phyloP scores from a whole-genome alignment of 1,140 invertebrate species.

The Bilobella aurantiaca region DNA sequence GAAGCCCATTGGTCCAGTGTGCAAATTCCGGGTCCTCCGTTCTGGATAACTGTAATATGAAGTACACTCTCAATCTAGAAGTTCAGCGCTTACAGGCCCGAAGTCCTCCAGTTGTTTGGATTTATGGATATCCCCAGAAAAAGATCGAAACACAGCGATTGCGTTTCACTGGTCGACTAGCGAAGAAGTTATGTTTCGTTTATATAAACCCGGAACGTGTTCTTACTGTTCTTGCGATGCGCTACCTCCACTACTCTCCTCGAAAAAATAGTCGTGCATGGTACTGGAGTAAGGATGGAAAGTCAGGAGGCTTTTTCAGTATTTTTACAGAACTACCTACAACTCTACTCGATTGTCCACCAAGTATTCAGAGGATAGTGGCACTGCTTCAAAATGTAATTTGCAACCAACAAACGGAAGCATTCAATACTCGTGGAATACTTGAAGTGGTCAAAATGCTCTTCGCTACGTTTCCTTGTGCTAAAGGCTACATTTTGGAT shows the following conservation, averaged over 20 bases:
- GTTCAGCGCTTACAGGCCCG: not conserved
- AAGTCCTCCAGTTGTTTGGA: not conserved
- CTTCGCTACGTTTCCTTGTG: not conserved
- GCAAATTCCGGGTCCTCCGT: not conserved
- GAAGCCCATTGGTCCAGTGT: not conserved
- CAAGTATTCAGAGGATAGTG: not conserved
- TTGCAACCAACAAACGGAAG: not conserved
- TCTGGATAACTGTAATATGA: not conserved
- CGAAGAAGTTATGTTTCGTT: not conserved
- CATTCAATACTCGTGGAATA: not conserved
- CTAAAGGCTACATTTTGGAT: not conserved
- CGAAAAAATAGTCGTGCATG: not conserved
- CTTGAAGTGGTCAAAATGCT: not conserved
- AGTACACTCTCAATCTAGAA: not conserved
- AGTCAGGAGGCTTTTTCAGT: not conserved
- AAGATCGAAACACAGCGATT: not conserved
- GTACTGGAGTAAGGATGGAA: not conserved
- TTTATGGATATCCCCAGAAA: not conserved
- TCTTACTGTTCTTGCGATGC: not conserved
- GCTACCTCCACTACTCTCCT: not conserved
- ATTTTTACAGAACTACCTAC: not conserved
- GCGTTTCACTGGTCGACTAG: not conserved
- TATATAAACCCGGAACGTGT: not conserved
- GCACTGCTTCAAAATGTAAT: not conserved
- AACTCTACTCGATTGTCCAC: not conserved